Conservation (phyloP, 2,888 invertebrate genomes). For the Dolichopus griseipennis region DNA sequence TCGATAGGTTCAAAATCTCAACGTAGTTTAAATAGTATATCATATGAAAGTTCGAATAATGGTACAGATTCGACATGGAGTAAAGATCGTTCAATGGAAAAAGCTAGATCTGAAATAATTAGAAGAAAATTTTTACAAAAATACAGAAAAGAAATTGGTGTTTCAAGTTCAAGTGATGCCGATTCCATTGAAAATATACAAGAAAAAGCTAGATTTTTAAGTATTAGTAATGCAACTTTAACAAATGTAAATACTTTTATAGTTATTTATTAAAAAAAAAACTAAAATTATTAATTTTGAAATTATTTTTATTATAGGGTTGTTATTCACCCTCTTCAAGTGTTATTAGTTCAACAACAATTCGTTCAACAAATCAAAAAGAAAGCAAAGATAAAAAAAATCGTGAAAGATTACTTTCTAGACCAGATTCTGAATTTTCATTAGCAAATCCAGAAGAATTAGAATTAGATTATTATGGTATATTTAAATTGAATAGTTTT, state of each 20-base stretch:
- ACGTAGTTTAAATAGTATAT: conserved; percentile 14
- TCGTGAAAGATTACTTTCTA: conserved; percentile 56
- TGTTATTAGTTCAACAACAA: conserved; percentile 56
- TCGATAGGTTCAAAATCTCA: conserved; percentile 13
- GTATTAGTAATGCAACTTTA: conserved; percentile 50
- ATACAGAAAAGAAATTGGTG: neutral
- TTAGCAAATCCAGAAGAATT: conserved; percentile 64
- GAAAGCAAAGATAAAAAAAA: conserved; percentile 73
- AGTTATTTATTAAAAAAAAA: too few species aligned
- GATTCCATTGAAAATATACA: conserved; percentile 46
- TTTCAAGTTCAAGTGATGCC: conserved; percentile 41
- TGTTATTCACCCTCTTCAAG: conserved; percentile 64
- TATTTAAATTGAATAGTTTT: neutral
- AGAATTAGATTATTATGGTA: conserved; percentile 69
- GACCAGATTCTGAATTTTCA: conserved; percentile 69
- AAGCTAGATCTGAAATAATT: neutral
- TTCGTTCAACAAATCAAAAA: conserved; percentile 58
- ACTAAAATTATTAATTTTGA: too few species aligned
- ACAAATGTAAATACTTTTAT: conserved; percentile 50
- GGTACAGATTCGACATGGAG: conserved; percentile 14
- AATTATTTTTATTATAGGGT: conserved; percentile 48
- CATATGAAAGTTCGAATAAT: conserved; percentile 12
- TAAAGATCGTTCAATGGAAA: conserved; percentile 2
- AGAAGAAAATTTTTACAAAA: conserved; percentile 7
- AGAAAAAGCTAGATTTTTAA: conserved; percentile 43